Evolutionary conservation across 2,888 invertebrate genomes (phyloP).

Genomic region (Tipula lateralis): DNA sequence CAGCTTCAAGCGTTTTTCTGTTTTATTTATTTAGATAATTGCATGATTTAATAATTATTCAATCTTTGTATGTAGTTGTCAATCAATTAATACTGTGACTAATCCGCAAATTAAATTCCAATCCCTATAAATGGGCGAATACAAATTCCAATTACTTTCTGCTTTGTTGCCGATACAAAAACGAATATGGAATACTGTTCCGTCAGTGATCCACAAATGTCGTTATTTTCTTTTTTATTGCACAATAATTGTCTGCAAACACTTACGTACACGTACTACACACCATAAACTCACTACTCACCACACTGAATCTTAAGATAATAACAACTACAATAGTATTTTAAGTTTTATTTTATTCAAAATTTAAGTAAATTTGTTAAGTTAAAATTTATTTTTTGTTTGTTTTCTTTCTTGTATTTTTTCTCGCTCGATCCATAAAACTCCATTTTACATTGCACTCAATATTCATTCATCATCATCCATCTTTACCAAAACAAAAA

Average conservation of each 20-base stretch:
- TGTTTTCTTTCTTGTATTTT: conserved; percentile 26
- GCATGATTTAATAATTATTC: neutral
- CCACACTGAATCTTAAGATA: neutral
- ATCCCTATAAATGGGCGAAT: neutral
- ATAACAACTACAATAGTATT: neutral
- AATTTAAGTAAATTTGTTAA: neutral
- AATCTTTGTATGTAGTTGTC: neutral
- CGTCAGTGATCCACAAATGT: neutral
- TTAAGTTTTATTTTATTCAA: neutral
- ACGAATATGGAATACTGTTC: neutral
- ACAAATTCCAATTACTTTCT: neutral
- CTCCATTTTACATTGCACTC: conserved; percentile 13
- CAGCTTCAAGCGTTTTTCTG: neutral
- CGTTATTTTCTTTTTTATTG: neutral
- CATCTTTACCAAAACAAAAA: neutral
- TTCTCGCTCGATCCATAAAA: neutral
- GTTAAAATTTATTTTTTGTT: neutral
- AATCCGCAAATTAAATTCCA: neutral
- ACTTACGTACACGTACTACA: neutral
- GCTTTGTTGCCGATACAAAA: neutral
- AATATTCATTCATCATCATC: conserved; percentile 3
- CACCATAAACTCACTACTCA: neutral
- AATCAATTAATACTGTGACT: neutral
- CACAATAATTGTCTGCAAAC: conserved; percentile 3
- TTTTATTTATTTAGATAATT: neutral